A percentile compares a stretch with the other conserved stretches of the same genome.
Evolutionary conservation across 2,888 invertebrate genomes (phyloP).

Genomic region (Coecobrya sp.): DNA sequence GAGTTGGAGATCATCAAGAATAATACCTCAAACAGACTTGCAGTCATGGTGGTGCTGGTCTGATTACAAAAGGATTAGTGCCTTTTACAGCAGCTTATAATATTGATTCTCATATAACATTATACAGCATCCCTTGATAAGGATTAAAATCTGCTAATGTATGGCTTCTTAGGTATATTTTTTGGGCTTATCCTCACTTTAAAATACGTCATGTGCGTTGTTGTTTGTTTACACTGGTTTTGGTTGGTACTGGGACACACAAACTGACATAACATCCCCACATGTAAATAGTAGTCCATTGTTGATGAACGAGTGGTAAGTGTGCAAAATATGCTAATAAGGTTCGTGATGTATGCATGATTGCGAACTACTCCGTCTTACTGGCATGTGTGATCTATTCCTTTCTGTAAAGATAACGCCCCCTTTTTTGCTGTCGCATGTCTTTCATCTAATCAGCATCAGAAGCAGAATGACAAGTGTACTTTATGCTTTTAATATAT

Average conservation of each 20-base stretch:
- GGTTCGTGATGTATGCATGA: conserved; percentile 68
- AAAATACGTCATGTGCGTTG: conserved; percentile 50
- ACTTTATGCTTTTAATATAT: not conserved
- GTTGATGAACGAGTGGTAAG: conserved; percentile 40
- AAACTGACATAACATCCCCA: not conserved
- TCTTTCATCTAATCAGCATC: not conserved
- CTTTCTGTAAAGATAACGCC: conserved; percentile 9
- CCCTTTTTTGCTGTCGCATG: not conserved
- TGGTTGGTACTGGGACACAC: not conserved
- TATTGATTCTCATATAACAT: not conserved
- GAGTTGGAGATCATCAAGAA: conserved; percentile 40
- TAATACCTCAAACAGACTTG: conserved; percentile 39
- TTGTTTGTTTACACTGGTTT: conserved; percentile 47
- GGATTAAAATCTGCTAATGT: conserved; percentile 42
- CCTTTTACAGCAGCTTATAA: not conserved
- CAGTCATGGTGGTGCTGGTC: not conserved
- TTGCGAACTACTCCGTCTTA: too few relatives aligned
- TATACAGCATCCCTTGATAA: not conserved
- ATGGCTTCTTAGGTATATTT: not conserved
- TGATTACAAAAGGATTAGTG: conserved; percentile 43
- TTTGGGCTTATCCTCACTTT: not conserved
- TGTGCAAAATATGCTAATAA: conserved; percentile 75
- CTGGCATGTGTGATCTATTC: not conserved
- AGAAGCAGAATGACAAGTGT: conserved; percentile 43
- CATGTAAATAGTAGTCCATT: not conserved